Conservation (phyloP, 1,140 invertebrate genomes). For the Spodoptera frugiperda region DNA sequence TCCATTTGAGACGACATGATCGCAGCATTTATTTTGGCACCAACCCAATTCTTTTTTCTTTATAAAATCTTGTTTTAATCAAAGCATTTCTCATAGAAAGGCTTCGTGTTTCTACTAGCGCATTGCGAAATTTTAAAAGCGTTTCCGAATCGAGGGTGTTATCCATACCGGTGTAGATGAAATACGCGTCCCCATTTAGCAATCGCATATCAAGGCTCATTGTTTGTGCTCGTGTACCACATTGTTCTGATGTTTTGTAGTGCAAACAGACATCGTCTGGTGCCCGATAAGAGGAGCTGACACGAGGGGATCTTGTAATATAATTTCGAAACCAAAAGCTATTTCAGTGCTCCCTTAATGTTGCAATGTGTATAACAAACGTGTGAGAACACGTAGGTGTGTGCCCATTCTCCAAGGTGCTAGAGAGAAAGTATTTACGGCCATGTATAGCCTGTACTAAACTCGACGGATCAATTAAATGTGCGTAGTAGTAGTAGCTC, state of each 20-base stretch:
- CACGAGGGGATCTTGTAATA: slow-evolving; percentile 55
- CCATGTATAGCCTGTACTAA: slow-evolving; percentile 4
- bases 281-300: slow-evolving; percentile 65
- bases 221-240: slow-evolving; percentile 63
- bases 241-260: slow-evolving; percentile 64
- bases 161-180: slow-evolving; percentile 42
- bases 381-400: slow-evolving; percentile 19
- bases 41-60: slow-evolving; percentile 52
- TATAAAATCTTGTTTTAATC: slow-evolving; percentile 26
- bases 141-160: slow-evolving; percentile 27
- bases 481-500: slow-evolving; percentile 23
- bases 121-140: slow-evolving; percentile 40
- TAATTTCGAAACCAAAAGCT: slow-evolving; percentile 61
- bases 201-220: slow-evolving; percentile 52
- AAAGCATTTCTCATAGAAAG: slow-evolving; percentile 4
- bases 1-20: slow-evolving; percentile 52
- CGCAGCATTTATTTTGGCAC: slow-evolving; percentile 51
- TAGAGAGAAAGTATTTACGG: not conserved
- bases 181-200: slow-evolving; percentile 56
- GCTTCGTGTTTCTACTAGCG: slow-evolving; percentile 11
- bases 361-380: slow-evolving; percentile 22
- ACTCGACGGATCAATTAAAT: slow-evolving; percentile 9
- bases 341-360: slow-evolving; percentile 38
- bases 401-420: not conserved
- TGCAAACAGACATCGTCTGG: slow-evolving; percentile 66